These are phyloP conservation scores for Brotula barbata DNA, from an alignment of 2,797 vertebrate genomes.

Conservation along the genomic window DNA sequence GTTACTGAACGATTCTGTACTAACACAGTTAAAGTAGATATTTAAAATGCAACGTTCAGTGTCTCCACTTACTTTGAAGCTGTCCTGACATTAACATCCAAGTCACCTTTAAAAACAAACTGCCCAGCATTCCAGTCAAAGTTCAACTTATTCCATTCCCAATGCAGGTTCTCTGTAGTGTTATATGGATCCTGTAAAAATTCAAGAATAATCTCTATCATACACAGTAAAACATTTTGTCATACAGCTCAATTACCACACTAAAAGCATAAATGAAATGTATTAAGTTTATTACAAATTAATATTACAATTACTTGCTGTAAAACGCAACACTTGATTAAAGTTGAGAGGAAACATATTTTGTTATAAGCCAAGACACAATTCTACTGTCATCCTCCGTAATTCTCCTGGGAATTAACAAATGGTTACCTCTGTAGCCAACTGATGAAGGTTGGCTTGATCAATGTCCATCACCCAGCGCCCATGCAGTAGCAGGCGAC, in stretches of 20 bases:
- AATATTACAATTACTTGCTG: too few relatives aligned
- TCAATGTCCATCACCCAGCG: constrained; percentile 95
- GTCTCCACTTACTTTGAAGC: constrained; percentile 91
- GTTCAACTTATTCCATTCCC: constrained; percentile 94
- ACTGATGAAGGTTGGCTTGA: constrained; percentile 94
- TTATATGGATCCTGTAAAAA: constrained; percentile 93
- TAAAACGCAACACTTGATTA: too few relatives aligned
- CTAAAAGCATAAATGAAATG: not conserved
- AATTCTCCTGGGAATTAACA: not conserved
- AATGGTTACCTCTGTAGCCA: constrained; percentile 89
- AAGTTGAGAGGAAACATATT: too few relatives aligned
- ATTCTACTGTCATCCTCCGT: not conserved
- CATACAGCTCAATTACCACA: not conserved
- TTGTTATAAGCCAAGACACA: too few relatives aligned
- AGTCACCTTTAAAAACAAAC: constrained; percentile 92
- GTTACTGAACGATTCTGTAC: not conserved
- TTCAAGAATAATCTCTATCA: not conserved
- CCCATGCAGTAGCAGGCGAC: constrained; percentile 91
- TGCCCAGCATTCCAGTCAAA: constrained; percentile 94
- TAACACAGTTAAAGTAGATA: not conserved
- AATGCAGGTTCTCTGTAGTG: constrained; percentile 98
- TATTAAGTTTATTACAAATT: too few relatives aligned
- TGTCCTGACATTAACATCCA: constrained; percentile 95
- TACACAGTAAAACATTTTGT: not conserved
- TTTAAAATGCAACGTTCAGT: not conserved